These are phyloP conservation scores for Lithophane socia DNA, from an alignment of 2,888 invertebrate species.

Conservation along the genomic window DNA sequence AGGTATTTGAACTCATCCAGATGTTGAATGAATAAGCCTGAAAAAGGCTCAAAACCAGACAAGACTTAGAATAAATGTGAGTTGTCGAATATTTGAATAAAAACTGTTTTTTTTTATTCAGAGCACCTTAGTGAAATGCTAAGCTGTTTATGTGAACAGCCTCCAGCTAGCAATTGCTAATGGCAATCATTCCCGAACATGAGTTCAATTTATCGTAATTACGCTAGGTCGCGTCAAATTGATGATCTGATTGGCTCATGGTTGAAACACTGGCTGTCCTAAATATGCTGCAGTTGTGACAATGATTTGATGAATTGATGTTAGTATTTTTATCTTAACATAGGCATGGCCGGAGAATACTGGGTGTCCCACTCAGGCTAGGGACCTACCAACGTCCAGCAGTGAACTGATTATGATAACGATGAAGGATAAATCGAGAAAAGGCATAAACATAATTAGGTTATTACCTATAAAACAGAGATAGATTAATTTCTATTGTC, in stretches of 20 bases:
- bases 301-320: neutral
- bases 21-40: too few relatives aligned
- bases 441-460: neutral
- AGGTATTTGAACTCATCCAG: neutral
- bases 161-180: neutral
- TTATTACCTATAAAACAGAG: neutral
- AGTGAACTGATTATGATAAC: neutral
- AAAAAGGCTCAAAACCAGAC: too few relatives aligned
- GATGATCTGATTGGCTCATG: slow-evolving; percentile 31
- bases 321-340: neutral
- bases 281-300: slow-evolving; percentile 1
- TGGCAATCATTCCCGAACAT: neutral
- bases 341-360: neutral
- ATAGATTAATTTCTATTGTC: slow-evolving; percentile 21
- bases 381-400: neutral
- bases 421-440: neutral
- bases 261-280: neutral
- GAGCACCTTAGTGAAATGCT: neutral
- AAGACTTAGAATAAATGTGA: too few relatives aligned
- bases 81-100: neutral
- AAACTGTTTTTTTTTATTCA: neutral
- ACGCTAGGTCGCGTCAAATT: slow-evolving; percentile 4
- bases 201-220: slow-evolving; percentile 7
- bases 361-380: too few relatives aligned
- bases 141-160: neutral